Evolutionary conservation across 1,140 invertebrate species (phyloP), one percentile per base, ranked within the genome.

Genomic region (Aleiodes sp.): DNA sequence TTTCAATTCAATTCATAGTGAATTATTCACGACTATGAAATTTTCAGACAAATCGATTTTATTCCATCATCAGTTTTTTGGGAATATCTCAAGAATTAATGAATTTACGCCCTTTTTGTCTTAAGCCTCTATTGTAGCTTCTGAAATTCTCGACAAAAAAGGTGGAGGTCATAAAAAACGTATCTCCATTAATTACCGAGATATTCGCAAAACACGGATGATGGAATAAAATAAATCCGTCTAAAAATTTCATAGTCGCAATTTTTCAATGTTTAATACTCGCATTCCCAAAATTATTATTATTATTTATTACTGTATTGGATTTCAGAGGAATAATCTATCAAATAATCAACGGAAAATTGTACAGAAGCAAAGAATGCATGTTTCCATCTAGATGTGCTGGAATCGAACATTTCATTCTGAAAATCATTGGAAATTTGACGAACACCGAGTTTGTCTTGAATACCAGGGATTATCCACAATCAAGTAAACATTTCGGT

Each of bases 391-490:
- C 92, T 8, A 88, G 97, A 78, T 99, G 97, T 85, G 88, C 90
- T 75, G 97, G 97, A 41, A 89, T 98, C 29, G 96, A 99, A 83
- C 91, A 98, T 86, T 99, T 98, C 83, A 77, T 92, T 21, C 86
- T 91, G 4, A 85, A 91, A 72, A 77, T 93, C 41, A 82, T 88
- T 60, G 73, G 83, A 12, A 88, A 92, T 68, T 78, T 97, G 57
- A 90, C 94, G 2, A 90, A 99, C 80, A 92, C 94, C 87, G 96
- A 98, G 81, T 85, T 98, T 57, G 87, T 96, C 31, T 85, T 99
- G 1, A 99, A 99, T 81, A 94, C 93, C 0, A 88, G 94, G 70
- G 97, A 99, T 83, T 98, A 94, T 91, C 97, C 97, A 12, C 95
- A 98, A 87, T 88, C 94, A 3, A 89, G 89, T 70, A 88, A 86